Evolutionary conservation across 2,888 invertebrate genomes (phyloP).

Genomic region (Cremastinae sp.): DNA sequence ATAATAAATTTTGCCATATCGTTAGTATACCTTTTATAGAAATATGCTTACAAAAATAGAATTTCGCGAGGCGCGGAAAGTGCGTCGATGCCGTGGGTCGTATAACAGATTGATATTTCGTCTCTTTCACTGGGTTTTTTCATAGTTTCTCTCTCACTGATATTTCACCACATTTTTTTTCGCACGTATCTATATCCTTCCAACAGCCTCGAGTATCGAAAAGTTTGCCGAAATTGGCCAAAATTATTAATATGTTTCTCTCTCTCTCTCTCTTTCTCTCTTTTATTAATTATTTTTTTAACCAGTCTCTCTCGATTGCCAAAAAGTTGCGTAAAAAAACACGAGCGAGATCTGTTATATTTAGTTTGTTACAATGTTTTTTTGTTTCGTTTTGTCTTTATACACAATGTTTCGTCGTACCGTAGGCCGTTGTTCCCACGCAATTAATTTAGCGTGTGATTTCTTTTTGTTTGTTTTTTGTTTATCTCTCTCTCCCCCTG

Average conservation of each 20-base stretch:
- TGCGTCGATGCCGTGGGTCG: conserved; percentile 73
- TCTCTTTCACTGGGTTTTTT: conserved; percentile 50
- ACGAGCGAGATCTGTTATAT: conserved; percentile 58
- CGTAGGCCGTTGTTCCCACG: conserved; percentile 76
- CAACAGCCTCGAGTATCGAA: conserved; percentile 60
- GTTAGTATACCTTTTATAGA: conserved; percentile 80
- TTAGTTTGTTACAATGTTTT: conserved; percentile 53
- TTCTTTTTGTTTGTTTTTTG: conserved; percentile 65
- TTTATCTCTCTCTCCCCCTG: conserved; percentile 54
- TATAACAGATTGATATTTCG: conserved; percentile 59
- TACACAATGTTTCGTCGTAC: conserved; percentile 68
- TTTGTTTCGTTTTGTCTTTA: conserved; percentile 57
- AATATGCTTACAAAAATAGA: conserved; percentile 81
- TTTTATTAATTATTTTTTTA: conserved; percentile 45
- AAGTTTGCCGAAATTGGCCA: conserved; percentile 59
- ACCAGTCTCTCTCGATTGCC: conserved; percentile 59
- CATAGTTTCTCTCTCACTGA: conserved; percentile 37
- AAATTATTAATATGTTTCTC: conserved; percentile 53
- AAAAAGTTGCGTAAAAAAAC: conserved; percentile 59
- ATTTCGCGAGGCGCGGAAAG: conserved; percentile 79
- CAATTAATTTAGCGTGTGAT: conserved; percentile 77
- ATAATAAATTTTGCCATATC: conserved; percentile 80
- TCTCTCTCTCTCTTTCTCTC: conserved; percentile 40
- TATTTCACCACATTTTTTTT: conserved; percentile 65
- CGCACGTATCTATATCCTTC: conserved; percentile 49